Base-by-base conservation (phyloP, 2,113 vertebrate species). In the Dasyurus viverrinus region DNA sequence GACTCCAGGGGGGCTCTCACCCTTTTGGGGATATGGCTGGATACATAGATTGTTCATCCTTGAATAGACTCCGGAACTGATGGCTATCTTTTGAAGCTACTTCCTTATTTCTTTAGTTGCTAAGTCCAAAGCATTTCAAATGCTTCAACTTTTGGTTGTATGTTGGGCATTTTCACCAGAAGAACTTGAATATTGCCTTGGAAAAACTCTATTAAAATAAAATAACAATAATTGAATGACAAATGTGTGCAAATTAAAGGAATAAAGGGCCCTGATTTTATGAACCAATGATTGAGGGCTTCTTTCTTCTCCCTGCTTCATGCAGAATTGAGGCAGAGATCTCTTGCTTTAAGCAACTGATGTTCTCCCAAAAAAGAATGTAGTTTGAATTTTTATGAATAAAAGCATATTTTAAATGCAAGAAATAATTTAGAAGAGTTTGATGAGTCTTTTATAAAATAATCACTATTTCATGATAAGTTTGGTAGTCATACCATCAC, bases 391-490 rank as follows among this genome's bases (percentile, higher is more conserved):
- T 55, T 48, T 30, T 94, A 89, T 92, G 57, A 36, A 1, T 42
- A 90, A 6, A 94, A 48, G 47, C 0, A 30, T 89, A 30, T 60
- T 54, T 91, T 55, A 25, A 55, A 68, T 46, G 24, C 16, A 19
- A 25, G 11, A 36, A 53, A 25, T 92, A 96, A 57, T 95, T 93
- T 93, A 55, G 94, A 95, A 91, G 89, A 30, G 7, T 90, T 42
- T 42, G 27, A n/a, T 47, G 84, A 60, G 93, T 95, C 92, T 93
- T 95, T 94, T 94, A 89, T 76, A 95, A 95, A 91, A 92, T 3
- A 89, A 60, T 95, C 92, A 92, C 76, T 93, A 96, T 54, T 36
- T 94, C 93, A 92, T 60, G 95, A 95, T 53, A 95, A 91, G 96
- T 84, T 95, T n/a, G n/a, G 8, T 42, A 27, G 36, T 84, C 19